Percentiles rank a stretch among this genome's conserved stretches.
phyloP scores from a whole-genome alignment of 37 sponge, comb jelly and placozoan species.

The Dysidea cf. avara region DNA sequence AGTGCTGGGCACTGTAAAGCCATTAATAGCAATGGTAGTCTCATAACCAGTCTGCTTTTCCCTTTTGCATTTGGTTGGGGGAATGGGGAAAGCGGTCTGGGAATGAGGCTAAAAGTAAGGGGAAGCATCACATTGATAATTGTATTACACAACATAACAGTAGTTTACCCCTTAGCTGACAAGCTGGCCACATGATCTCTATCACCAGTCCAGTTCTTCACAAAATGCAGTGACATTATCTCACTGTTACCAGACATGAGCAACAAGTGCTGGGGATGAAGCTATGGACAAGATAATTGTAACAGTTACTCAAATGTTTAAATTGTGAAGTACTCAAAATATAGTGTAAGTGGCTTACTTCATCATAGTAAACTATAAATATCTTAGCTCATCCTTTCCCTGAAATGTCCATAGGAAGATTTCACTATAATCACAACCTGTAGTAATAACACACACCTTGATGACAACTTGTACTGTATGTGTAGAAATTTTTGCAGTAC shows the following conservation, averaged over 20 bases:
- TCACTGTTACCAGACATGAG: conserved; percentile 41
- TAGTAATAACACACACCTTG: no score
- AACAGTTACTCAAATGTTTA: not conserved
- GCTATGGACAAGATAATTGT: conserved; percentile 16
- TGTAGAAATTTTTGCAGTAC: no score
- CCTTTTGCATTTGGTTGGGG: conserved; percentile 51
- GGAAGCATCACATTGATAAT: not conserved
- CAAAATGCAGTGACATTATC: conserved; percentile 40
- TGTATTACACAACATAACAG: no score
- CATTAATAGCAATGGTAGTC: conserved; percentile 4
- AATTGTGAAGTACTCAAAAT: no score
- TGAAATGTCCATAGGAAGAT: conserved; percentile 73
- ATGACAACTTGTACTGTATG: no score
- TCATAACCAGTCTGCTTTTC: conserved; percentile 60
- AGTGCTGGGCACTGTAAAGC: no score
- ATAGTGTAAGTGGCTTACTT: no score
- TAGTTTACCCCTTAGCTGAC: no score
- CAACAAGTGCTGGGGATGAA: no score
- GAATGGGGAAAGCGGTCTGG: no score
- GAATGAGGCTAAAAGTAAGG: not conserved
- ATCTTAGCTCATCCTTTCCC: conserved; percentile 35
- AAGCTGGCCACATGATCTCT: no score
- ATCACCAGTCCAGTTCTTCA: no score
- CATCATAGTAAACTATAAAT: not conserved
- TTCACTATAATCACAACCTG: conserved; percentile 73